Evolutionary conservation across 1,140 invertebrate genomes (phyloP).

Genomic region (Lethrus apterus): DNA sequence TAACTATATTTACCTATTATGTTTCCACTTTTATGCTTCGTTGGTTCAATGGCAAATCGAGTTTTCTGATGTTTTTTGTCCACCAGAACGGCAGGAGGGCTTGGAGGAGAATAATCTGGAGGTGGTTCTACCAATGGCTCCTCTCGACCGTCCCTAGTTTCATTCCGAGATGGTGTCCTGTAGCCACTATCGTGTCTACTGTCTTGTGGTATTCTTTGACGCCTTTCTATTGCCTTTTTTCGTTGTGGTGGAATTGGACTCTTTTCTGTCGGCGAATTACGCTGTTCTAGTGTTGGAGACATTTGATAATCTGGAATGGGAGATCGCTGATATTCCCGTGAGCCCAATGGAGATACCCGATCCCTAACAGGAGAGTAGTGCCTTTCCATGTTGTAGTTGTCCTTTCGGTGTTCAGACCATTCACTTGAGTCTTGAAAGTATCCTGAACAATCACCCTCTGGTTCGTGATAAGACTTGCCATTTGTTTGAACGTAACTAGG

Average conservation of each 20-base stretch:
- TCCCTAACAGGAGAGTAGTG: conserved; percentile 38
- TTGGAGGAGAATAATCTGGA: conserved; percentile 61
- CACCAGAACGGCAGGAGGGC: conserved; percentile 45
- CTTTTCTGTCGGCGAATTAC: conserved; percentile 20
- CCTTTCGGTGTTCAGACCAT: conserved; percentile 56
- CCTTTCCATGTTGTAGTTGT: conserved; percentile 1
- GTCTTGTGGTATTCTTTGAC: conserved; percentile 42
- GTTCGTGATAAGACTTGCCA: conserved; percentile 43
- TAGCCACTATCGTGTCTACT: conserved; percentile 47
- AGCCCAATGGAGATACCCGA: conserved; percentile 31
- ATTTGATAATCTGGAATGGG: conserved; percentile 20
- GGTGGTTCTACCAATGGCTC: conserved; percentile 50
- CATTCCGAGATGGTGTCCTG: conserved; percentile 46
- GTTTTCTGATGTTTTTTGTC: conserved; percentile 58
- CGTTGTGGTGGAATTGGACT: conserved; percentile 52
- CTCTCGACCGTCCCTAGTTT: conserved; percentile 43
- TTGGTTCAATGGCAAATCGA: conserved; percentile 52
- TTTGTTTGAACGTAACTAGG: conserved; percentile 38
- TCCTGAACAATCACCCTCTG: conserved; percentile 21
- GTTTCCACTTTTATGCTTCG: conserved; percentile 40
- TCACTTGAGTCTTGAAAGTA: conserved; percentile 52
- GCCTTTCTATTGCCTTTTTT: conserved; percentile 44
- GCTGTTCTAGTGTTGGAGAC: conserved; percentile 18
- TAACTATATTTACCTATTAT: conserved; percentile 35
- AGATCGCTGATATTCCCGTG: conserved; percentile 31